Evolutionary conservation across 92 coral and sea anemone species (phyloP).

Genomic region (Chrysogorgia sp.): DNA sequence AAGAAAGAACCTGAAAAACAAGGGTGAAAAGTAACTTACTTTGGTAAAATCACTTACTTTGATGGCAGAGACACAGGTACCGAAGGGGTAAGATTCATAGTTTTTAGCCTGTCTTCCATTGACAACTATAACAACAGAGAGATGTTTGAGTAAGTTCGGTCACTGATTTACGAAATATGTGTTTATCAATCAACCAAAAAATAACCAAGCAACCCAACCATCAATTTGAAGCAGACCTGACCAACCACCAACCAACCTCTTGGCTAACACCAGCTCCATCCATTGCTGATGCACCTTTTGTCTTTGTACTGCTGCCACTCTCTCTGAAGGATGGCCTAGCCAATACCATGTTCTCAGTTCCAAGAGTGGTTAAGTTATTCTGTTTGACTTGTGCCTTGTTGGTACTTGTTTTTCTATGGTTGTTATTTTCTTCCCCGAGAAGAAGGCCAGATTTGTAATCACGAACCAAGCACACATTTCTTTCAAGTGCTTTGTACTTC

Average conservation of each 20-base stretch:
- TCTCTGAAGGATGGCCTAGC: conserved; percentile 73
- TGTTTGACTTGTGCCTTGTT: conserved; percentile 61
- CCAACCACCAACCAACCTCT: conserved; percentile 63
- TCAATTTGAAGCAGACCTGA: too few relatives aligned
- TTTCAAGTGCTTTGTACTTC: conserved; percentile 79
- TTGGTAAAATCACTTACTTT: not conserved
- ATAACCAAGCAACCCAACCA: too few relatives aligned
- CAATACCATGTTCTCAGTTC: conserved; percentile 77
- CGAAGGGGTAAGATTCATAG: conserved; percentile 38
- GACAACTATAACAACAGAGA: conserved; percentile 13
- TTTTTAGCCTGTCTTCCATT: conserved; percentile 42
- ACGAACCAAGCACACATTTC: conserved; percentile 72
- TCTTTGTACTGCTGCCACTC: conserved; percentile 50
- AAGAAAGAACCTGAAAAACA: too few relatives aligned
- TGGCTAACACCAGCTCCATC: conserved; percentile 31
- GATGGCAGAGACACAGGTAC: conserved; percentile 3
- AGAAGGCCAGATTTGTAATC: conserved; percentile 73
- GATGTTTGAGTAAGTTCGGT: not conserved
- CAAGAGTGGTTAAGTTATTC: conserved; percentile 64
- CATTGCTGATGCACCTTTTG: conserved; percentile 19
- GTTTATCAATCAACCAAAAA: too few relatives aligned
- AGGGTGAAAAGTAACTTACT: not conserved
- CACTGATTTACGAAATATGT: too few relatives aligned
- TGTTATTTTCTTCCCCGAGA: conserved; percentile 58
- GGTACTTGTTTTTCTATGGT: conserved; percentile 61